Evolutionary conservation across 2,888 invertebrate species (phyloP), one percentile per base, ranked within the genome.

Genomic region (Trachelus troglodyta): DNA sequence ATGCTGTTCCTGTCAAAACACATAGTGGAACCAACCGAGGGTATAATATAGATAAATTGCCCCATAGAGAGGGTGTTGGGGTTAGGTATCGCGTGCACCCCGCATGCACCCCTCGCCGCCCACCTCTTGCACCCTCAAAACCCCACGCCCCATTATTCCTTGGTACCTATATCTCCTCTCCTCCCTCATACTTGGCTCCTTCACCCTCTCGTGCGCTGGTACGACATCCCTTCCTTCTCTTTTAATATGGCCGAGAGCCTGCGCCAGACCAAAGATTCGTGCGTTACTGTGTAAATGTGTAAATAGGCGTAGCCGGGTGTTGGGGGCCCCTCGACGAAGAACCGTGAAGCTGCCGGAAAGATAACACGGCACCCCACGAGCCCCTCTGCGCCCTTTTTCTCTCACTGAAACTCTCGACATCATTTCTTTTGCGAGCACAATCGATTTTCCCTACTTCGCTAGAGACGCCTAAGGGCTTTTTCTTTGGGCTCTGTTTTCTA

Each of bases 1-100:
- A 91, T 91, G 87, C 90, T 90, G 91, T 91, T 90, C 90, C 90
- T 91, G 91, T 91, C 91, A 91, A 91, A 91, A 91, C 90, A 91
- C 87, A 88, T 88, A 88, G 86, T 86, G 85, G 85, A 86, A 85
- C 87, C 89, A 90, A 90, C 89, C 88, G 90, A 89, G 90, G 89
- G 90, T 90, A 90, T 91, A 91, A 91, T 90, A 87, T 87, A 88
- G 91, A 91, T 91, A 91, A 91, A 91, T 91, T 90, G 89, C 88
- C 85, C 87, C 85, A 85, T 87, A 80, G 89, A 89, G 87, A 88
- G 82, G 80, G 81, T 82, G 76, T 76, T 76, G 76, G 81, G 80
- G 78, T 80, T 79, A 35, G 74, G 76, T 35, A 75, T 69, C 77
- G 76, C 75, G 77, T 75, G 56, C 68, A 80, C 75, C 80, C 73